Evolutionary conservation across 2,888 invertebrate species (phyloP).

Genomic region (Bombyx huttoni): DNA sequence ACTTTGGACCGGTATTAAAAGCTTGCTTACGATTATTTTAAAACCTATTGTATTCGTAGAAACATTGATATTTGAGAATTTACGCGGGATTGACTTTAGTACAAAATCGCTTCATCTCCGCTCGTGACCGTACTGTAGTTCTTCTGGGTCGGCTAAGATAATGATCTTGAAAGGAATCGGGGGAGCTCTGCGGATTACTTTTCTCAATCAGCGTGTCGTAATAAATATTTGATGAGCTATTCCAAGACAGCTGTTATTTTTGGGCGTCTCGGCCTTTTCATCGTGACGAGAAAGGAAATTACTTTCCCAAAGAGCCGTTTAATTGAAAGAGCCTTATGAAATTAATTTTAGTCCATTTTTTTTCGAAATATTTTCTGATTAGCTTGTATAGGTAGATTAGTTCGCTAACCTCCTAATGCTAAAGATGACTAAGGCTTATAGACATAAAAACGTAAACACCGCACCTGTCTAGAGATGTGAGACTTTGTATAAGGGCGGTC

Average conservation of each 20-base stretch:
- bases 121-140: background rate
- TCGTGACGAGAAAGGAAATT: background rate
- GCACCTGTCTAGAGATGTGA: too few species aligned
- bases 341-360: constrained; percentile 7
- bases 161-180: constrained; percentile 29
- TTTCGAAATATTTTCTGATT: background rate
- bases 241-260: constrained; percentile 15
- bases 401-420: too few species aligned
- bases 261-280: constrained; percentile 1
- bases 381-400: too few species aligned
- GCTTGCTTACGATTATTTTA: too few species aligned
- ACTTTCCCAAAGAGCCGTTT: background rate
- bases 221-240: constrained; percentile 44
- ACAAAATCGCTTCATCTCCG: background rate
- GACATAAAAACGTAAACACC: too few species aligned
- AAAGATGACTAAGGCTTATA: too few species aligned
- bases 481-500: too few species aligned
- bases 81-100: too few species aligned
- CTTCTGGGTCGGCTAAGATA: constrained; percentile 24
- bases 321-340: constrained; percentile 1
- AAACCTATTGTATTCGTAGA: too few species aligned
- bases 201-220: constrained; percentile 37
- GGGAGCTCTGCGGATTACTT: constrained; percentile 31
- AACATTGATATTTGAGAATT: too few species aligned
- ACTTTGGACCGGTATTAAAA: too few species aligned